phyloP scores from a whole-genome alignment of 2,113 vertebrate genomes.

The Lycaon pictus region DNA sequence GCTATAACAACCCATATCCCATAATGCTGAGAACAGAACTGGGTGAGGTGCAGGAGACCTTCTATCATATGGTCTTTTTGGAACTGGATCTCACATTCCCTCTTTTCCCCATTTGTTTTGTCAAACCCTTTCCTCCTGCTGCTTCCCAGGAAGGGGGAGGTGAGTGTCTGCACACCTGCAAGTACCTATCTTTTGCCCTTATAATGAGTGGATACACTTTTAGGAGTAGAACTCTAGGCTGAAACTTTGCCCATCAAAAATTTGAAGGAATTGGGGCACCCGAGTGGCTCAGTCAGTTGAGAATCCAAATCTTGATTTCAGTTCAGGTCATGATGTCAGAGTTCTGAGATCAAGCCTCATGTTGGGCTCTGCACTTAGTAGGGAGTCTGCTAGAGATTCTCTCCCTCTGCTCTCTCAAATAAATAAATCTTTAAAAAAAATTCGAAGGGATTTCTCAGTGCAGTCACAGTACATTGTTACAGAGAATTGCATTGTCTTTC shows the following conservation, averaged over 20 bases:
- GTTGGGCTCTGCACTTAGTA: background rate
- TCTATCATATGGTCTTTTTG: background rate
- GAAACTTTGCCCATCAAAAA: background rate
- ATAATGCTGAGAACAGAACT: background rate
- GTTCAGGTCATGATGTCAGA: background rate
- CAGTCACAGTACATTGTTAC: background rate
- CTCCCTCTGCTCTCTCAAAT: background rate
- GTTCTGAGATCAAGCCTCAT: background rate
- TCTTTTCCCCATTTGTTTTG: background rate
- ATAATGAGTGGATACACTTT: background rate
- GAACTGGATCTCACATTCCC: background rate
- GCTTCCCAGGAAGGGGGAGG: background rate
- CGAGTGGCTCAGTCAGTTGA: background rate
- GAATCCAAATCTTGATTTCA: background rate
- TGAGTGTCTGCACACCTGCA: background rate
- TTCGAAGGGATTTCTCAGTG: background rate
- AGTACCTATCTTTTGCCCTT: background rate
- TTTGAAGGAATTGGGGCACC: background rate
- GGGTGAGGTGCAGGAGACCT: accelerated
- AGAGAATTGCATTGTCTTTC: background rate
- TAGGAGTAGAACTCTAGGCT: background rate
- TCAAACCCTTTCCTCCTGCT: background rate
- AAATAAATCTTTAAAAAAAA: background rate
- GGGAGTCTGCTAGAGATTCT: background rate
- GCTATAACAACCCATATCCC: background rate